Evolutionary conservation across 2,888 invertebrate genomes (phyloP), one percentile per base, ranked within the genome.

Genomic region (Mythimna vitellina): DNA sequence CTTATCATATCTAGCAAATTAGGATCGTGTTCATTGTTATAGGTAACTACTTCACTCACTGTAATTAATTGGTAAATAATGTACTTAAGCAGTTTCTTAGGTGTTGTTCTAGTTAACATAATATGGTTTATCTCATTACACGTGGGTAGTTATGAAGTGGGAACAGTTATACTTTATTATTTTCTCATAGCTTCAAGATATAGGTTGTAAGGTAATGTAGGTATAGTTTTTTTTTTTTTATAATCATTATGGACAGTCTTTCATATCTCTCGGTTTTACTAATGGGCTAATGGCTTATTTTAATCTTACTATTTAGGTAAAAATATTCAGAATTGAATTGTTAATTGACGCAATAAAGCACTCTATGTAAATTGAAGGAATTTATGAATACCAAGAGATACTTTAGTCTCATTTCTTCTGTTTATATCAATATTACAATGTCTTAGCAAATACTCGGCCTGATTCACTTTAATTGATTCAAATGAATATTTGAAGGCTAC

Each of bases 401-500:
- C 14, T 46, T 4, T 20, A 62, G 25, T 60, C 54, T 60, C 9
- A 51, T 49, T 73, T 38, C 22, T 17, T 29, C 62, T 57, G n/a
- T 77, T 63, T 63, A 38, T 68, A 35, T 20, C 17, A 75, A 53
- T 69, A 73, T 42, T 67, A 12, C 22, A 65, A 61, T 42, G 54
- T 25, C 57, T 67, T 60, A 57, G 58, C 42, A 54, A 65, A 56
- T 65, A 65, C 32, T 78, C 29, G 6, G 57, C 58, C 65, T 53
- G 57, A 69, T 79, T 65, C 71, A 65, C 35, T 67, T 78, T 84
- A 86, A 87, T 86, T 86, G 87, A 86, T 86, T 85, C 76, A 75
- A 81, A 81, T 86, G 86, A 82, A 86, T 82, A 78, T 83, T 86
- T 85, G 82, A 86, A 87, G 86, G 87, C 78, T 81, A 65, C 64